Percentiles rank a stretch among this genome's conserved stretches.
These are phyloP conservation scores for Himalopsyche kuldschensis DNA, from an alignment of 2,888 invertebrate species.

Conservation along the genomic window DNA sequence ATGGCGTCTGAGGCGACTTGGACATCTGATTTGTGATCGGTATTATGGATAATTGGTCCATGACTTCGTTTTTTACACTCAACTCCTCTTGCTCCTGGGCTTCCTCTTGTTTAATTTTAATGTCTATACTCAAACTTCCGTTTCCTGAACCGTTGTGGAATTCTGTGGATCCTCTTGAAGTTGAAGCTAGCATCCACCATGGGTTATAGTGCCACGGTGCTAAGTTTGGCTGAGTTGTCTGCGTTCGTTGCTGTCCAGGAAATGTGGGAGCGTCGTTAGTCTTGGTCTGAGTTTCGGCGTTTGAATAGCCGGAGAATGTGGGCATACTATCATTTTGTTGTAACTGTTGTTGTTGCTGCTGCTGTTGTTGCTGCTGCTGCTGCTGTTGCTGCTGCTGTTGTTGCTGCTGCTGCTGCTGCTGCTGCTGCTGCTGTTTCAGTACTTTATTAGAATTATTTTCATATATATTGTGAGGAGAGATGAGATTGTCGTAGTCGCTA, in stretches of 20 bases:
- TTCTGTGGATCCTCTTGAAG: slow-evolving; percentile 54
- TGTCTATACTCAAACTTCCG: slow-evolving; percentile 40
- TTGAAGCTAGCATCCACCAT: slow-evolving; percentile 60
- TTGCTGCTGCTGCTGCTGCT: slow-evolving; percentile 46
- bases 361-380: slow-evolving; percentile 49
- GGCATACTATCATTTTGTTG: slow-evolving; percentile 47
- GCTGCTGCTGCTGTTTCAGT: slow-evolving; percentile 49
- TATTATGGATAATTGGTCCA: slow-evolving; percentile 38
- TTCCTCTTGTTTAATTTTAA: slow-evolving; percentile 48
- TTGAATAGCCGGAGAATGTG: slow-evolving; percentile 57
- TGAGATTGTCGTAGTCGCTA: slow-evolving; percentile 57
- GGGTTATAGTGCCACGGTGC: slow-evolving; percentile 60
- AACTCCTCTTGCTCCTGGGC: slow-evolving; percentile 34
- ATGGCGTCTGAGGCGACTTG: slow-evolving; percentile 49
- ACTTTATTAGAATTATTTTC: slow-evolving; percentile 45
- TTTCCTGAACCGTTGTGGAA: slow-evolving; percentile 54
- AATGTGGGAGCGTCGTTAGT: slow-evolving; percentile 54
- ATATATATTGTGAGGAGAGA: slow-evolving; percentile 58
- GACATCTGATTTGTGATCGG: slow-evolving; percentile 34
- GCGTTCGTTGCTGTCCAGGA: slow-evolving; percentile 40
- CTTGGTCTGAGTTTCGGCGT: slow-evolving; percentile 60
- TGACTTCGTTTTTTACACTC: slow-evolving; percentile 36
- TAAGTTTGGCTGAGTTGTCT: slow-evolving; percentile 48
- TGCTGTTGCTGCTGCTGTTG: slow-evolving; percentile 44
- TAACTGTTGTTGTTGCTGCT: slow-evolving; percentile 49